Percentiles rank a stretch among this genome's conserved stretches.
phyloP scores from a whole-genome alignment of 2,888 invertebrate genomes.

The Diloba caeruleocephala region DNA sequence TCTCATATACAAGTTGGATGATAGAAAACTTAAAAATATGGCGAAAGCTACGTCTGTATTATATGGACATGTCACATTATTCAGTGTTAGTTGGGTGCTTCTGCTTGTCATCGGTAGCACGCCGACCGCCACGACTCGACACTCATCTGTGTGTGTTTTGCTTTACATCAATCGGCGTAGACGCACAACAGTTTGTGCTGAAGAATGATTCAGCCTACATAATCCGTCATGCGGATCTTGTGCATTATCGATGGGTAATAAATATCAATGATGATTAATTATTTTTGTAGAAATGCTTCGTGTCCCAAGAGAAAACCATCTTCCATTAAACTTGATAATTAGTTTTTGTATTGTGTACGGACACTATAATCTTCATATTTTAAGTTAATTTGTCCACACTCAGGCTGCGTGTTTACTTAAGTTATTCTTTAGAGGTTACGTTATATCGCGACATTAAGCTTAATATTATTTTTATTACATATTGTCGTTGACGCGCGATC shows the following conservation, averaged over 20 bases:
- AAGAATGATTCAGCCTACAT: too few relatives aligned
- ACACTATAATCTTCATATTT: constrained; percentile 10
- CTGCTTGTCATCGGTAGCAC: neutral
- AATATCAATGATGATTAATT: too few relatives aligned
- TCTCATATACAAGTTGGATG: constrained; percentile 41
- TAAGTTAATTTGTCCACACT: constrained; percentile 13
- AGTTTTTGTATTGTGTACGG: constrained; percentile 18
- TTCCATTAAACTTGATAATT: neutral
- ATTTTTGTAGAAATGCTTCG: neutral
- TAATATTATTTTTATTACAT: constrained; percentile 20
- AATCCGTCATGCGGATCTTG: neutral
- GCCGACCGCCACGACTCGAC: neutral
- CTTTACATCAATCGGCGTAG: neutral
- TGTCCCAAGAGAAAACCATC: neutral
- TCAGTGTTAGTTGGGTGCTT: constrained; percentile 1
- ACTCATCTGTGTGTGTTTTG: neutral
- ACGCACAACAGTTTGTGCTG: neutral
- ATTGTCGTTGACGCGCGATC: constrained; percentile 20
- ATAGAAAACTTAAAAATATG: constrained; percentile 14
- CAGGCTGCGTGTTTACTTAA: constrained; percentile 47
- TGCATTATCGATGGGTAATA: neutral
- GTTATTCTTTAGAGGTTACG: constrained; percentile 29
- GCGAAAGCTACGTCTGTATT: too few relatives aligned
- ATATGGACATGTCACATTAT: constrained; percentile 5
- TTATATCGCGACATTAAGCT: constrained; percentile 33